These are phyloP conservation scores for Vanessa cardui DNA, from an alignment of 2,888 invertebrate genomes.

Conservation along the genomic window DNA sequence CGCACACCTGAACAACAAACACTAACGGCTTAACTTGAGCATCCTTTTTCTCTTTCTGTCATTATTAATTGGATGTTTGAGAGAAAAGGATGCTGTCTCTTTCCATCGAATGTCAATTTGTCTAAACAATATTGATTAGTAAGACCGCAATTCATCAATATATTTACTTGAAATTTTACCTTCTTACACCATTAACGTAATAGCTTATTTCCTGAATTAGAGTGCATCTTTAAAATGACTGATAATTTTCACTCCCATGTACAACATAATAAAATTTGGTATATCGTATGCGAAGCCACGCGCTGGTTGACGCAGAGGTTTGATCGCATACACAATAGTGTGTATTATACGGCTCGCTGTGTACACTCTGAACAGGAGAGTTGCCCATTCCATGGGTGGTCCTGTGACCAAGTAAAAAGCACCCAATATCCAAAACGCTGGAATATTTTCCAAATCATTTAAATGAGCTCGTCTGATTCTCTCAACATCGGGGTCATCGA, in stretches of 20 bases:
- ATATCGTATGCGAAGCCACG: conserved; percentile 57
- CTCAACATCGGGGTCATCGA: conserved; percentile 64
- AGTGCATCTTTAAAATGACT: conserved; percentile 44
- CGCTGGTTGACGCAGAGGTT: conserved; percentile 82
- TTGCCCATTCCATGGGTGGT: conserved; percentile 55
- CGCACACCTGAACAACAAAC: too few species aligned
- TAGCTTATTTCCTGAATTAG: background rate
- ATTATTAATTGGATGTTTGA: too few species aligned
- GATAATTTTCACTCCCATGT: conserved; percentile 61
- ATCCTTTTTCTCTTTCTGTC: too few species aligned
- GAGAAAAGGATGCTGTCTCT: too few species aligned
- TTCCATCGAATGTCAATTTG: too few species aligned
- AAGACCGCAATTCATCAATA: too few species aligned
- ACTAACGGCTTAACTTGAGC: too few species aligned
- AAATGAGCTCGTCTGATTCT: conserved; percentile 82
- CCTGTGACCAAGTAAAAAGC: conserved; percentile 80
- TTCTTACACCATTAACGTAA: background rate
- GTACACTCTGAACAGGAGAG: conserved; percentile 60
- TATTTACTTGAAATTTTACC: too few species aligned
- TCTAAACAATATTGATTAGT: too few species aligned
- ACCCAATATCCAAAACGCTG: conserved; percentile 84
- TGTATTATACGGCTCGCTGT: conserved; percentile 79
- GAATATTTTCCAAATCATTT: conserved; percentile 89
- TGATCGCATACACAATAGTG: conserved; percentile 85
- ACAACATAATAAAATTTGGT: conserved; percentile 55